A percentile compares a stretch with the other conserved stretches of the same genome.
Conservation (phyloP, 2,113 vertebrate genomes). For the Rynchops niger region DNA sequence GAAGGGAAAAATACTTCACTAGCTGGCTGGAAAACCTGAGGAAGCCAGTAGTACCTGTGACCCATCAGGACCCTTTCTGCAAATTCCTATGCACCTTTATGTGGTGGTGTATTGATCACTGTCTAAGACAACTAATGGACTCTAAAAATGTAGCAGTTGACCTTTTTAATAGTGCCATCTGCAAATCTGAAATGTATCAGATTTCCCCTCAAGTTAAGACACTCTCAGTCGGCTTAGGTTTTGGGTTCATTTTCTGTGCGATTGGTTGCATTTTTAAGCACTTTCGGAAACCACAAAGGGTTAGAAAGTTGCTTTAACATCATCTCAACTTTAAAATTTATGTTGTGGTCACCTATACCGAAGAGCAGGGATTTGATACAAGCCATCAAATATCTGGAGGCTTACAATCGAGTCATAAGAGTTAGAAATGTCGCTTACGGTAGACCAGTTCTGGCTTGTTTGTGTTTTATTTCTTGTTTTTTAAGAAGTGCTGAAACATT, state of each 20-base stretch:
- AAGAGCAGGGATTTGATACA: conserved; percentile 28
- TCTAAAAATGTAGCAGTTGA: background rate
- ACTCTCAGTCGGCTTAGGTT: background rate
- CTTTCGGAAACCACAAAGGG: conserved; percentile 20
- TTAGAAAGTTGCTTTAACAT: conserved; percentile 52
- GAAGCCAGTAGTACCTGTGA: background rate
- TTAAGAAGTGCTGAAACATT: conserved; percentile 44
- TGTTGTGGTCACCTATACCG: conserved; percentile 34
- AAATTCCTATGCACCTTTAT: rapidly evolving
- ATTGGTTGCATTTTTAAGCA: background rate
- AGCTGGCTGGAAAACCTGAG: background rate
- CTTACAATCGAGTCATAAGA: background rate
- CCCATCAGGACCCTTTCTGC: background rate
- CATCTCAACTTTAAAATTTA: conserved; percentile 50
- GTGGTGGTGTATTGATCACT: rapidly evolving
- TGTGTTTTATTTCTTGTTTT: conserved; percentile 54
- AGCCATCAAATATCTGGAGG: conserved; percentile 19
- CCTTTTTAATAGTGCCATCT: background rate
- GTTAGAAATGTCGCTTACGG: background rate
- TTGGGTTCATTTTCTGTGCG: background rate
- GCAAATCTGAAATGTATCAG: background rate
- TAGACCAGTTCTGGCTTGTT: conserved; percentile 38
- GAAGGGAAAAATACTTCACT: background rate
- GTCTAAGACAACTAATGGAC: background rate
- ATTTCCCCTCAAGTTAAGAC: background rate